Evolutionary conservation across 2,888 invertebrate genomes (phyloP).

Genomic region (Sphecodes monilicornis): DNA sequence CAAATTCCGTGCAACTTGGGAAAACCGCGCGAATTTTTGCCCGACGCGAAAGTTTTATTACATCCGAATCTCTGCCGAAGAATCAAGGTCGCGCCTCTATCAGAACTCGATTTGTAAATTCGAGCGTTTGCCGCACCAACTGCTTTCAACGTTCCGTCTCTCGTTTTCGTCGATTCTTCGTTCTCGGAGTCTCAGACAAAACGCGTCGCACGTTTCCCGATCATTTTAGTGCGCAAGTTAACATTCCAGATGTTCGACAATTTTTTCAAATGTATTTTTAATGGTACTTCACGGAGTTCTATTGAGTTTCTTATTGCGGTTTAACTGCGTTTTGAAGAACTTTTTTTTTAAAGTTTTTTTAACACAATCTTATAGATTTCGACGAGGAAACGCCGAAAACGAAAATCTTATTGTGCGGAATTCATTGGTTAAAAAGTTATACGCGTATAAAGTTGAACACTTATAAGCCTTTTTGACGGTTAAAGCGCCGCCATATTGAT

Average conservation of each 20-base stretch:
- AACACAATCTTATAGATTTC: too few relatives aligned
- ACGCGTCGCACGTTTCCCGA: not conserved
- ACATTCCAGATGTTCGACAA: not conserved
- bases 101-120: slow-evolving; percentile 32
- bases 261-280: not conserved
- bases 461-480: too few relatives aligned
- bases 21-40: slow-evolving; percentile 14
- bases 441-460: too few relatives aligned
- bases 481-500: too few relatives aligned
- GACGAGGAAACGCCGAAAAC: too few relatives aligned
- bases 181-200: not conserved
- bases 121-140: slow-evolving; percentile 8
- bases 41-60: slow-evolving; percentile 45
- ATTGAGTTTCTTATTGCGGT: too few relatives aligned
- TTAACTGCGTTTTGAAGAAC: too few relatives aligned
- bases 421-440: too few relatives aligned
- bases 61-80: slow-evolving; percentile 10
- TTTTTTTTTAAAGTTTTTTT: too few relatives aligned
- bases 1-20: not conserved
- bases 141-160: not conserved
- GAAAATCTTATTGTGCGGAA: too few relatives aligned
- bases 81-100: slow-evolving; percentile 45
- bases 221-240: not conserved
- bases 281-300: not conserved
- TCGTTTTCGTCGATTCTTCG: not conserved